Percentiles rank a stretch among this genome's conserved stretches.
Evolutionary conservation across 2,888 invertebrate species (phyloP).

Genomic region (Allacma fusca): DNA sequence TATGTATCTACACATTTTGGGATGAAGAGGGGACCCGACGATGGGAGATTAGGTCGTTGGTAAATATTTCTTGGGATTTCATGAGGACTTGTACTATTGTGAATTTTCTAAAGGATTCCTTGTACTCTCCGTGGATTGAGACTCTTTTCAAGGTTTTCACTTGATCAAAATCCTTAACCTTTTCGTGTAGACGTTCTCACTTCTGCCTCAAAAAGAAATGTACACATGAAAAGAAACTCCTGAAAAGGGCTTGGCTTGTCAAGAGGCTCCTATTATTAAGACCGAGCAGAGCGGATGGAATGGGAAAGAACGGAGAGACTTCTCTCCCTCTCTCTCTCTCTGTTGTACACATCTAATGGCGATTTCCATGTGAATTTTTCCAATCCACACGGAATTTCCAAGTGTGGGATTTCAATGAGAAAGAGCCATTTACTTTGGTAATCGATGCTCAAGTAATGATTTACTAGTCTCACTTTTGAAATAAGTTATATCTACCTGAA

Average conservation of each 20-base stretch:
- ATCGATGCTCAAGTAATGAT: no score
- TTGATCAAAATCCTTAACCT: constrained; percentile 11
- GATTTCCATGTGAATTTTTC: no score
- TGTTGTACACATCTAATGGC: no score
- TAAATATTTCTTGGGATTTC: background rate
- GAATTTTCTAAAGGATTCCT: background rate
- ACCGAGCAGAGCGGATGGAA: background rate
- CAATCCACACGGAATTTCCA: no score
- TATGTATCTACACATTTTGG: no score
- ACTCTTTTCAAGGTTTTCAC: background rate
- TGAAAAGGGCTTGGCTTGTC: background rate
- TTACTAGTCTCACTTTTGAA: no score
- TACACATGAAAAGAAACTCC: background rate
- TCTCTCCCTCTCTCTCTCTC: no score
- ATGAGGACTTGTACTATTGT: background rate
- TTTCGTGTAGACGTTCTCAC: constrained; percentile 8
- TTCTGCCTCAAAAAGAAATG: background rate
- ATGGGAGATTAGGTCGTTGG: background rate
- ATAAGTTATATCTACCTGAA: no score
- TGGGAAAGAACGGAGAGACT: background rate
- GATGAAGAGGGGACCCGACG: background rate
- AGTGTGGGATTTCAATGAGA: no score
- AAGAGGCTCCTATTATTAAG: background rate
- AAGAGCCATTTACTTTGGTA: no score
- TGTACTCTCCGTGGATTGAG: background rate